These are phyloP conservation scores for Drosophila seguyi DNA, from an alignment of 1,140 invertebrate species.

Conservation along the genomic window DNA sequence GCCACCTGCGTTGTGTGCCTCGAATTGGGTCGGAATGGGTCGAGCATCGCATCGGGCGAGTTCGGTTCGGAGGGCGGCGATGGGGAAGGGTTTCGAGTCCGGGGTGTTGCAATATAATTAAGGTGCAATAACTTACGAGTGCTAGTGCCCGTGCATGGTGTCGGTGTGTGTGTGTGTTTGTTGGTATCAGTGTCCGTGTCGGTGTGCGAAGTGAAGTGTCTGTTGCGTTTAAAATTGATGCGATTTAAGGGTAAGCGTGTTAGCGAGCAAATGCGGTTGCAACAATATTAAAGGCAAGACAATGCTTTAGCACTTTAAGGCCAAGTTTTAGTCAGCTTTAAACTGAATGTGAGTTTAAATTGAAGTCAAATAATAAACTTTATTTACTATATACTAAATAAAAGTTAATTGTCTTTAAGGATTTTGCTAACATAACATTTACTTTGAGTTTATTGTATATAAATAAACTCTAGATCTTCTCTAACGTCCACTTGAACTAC, in stretches of 20 bases:
- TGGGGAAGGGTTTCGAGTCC: slow-evolving; percentile 20
- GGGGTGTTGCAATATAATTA: slow-evolving; percentile 82
- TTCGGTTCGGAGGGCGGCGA: slow-evolving; percentile 1
- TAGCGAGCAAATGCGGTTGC: slow-evolving; percentile 31
- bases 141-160: slow-evolving; percentile 18
- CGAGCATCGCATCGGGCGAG: slow-evolving; percentile 7
- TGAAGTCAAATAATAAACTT: too few species aligned
- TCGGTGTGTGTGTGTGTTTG: too few species aligned
- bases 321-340: neutral
- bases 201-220: slow-evolving; percentile 52
- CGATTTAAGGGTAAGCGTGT: slow-evolving; percentile 62
- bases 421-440: neutral
- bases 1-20: slow-evolving; percentile 55
- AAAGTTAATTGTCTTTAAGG: neutral
- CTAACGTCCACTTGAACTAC: neutral
- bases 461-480: neutral
- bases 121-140: slow-evolving; percentile 75
- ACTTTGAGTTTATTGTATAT: neutral
- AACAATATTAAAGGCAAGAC: slow-evolving; percentile 20
- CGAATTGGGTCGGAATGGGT: slow-evolving; percentile 50
- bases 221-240: slow-evolving; percentile 73
- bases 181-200: slow-evolving; percentile 8
- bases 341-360: neutral
- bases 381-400: neutral
- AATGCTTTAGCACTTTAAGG: slow-evolving; percentile 36